Conservation (phyloP, 2,113 vertebrate species). For the Orthonyx spaldingii region DNA sequence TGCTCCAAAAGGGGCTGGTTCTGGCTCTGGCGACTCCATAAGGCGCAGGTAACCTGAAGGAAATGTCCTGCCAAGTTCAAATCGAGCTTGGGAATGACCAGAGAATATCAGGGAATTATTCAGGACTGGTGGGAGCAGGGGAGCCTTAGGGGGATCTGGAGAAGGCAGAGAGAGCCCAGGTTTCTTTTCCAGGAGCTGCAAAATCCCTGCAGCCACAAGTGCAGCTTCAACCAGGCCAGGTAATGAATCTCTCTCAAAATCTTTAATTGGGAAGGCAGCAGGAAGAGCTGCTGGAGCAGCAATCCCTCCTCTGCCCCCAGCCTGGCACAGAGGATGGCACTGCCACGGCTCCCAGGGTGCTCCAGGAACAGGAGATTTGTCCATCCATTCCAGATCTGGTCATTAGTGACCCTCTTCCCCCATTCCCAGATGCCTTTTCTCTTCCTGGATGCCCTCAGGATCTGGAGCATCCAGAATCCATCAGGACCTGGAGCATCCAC, state of each 20-base stretch:
- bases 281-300: neutral
- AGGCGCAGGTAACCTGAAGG: neutral
- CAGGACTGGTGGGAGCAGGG: neutral
- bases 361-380: neutral
- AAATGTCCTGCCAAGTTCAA: neutral
- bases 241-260: neutral
- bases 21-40: neutral
- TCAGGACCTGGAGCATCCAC: neutral
- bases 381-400: neutral
- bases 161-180: neutral
- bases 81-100: neutral
- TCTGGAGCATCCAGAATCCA: neutral
- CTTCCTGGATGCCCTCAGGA: neutral
- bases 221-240: neutral
- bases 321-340: neutral
- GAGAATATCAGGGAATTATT: neutral
- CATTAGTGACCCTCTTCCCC: neutral
- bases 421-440: neutral
- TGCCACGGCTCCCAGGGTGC: neutral
- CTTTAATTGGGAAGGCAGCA: neutral
- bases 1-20: neutral
- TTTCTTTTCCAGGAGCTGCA: neutral
- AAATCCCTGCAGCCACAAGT: neutral
- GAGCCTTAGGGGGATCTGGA: neutral
- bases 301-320: neutral